Evolutionary conservation across 2,113 vertebrate species (phyloP), one percentile per base, ranked within the genome.

Genomic region (Plotosus lineatus): DNA sequence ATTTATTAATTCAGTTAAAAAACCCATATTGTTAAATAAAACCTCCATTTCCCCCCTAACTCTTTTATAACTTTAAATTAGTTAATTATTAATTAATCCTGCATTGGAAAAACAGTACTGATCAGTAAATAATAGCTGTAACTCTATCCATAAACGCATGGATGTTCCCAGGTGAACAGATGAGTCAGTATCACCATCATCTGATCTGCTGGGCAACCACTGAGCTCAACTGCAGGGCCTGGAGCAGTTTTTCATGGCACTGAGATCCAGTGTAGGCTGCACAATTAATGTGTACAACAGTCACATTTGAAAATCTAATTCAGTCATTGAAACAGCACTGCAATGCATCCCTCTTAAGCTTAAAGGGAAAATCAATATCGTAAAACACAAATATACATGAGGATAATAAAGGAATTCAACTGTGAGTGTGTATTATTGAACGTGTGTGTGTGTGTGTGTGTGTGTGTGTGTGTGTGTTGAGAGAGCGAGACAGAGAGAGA

Each of bases 311-410:
- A 85, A 87, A 88, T 88, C 84, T 73, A 84, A 87, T 87, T 82
- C 77, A 75, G 78, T 58, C 60, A 71, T 80, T 63, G 66, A 84
- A 83, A 84, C 87, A 90, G 90, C 58, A 14, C 63, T 44, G 85
- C 75, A 71, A 92, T 91, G 85, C 82, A 88, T 89, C 90, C 87
- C 86, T 17, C 40, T 53, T 14, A 65, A 42, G 75, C 87, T 90
- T 86, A 89, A 91, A 86, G 85, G 86, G 68, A 87, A 86, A 90
- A 90, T 92, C 86, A 88, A 89, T 90, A 86, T 82, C 83, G 56
- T 78, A 31, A 86, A 90, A 91, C 83, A 90, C 87, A 79, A 78
- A 81, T 51, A 65, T 77, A 69, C 75, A 75, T 72, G 42, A 28
- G 36, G 61, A 80, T 51, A 55, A 83, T 80, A 69, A 71, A 78